Base-by-base conservation (phyloP, 2,797 vertebrate species). In the Atherinosoma microstoma region DNA sequence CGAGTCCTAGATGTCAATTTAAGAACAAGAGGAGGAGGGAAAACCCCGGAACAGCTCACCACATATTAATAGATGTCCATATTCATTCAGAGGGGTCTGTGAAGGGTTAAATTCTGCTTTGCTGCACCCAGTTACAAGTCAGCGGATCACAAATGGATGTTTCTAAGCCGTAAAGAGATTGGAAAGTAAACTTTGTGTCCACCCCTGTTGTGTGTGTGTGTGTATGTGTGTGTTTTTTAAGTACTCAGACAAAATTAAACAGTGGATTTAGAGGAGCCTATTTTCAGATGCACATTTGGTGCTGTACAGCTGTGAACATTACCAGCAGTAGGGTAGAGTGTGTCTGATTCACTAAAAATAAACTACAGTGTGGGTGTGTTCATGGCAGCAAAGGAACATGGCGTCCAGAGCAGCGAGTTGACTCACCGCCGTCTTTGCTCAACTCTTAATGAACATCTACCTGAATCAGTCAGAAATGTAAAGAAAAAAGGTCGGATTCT, bases 211-310 rank as follows among this genome's bases (percentile, higher is more conserved):
- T 35, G 6, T 35, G 34, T 35, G 34, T 35, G 4, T 40, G 13
- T 40, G 36, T 15, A 11, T 40, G 15, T 42, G 40, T 42, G 40
- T 42, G 38, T 6, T 5, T 45, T 45, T 45, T 45, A 45, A 45
- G 42, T 6, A 45, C 42, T 45, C 16, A 45, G 42, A 45, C 16
- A 45, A 32, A 60, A 35, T 32, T 36, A 29, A 47, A 32, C 4
- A 7, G 20, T 36, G 15, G 24, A 24, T 67, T 38, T 9, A 7
- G 4, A 29, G 13, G n/a, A n/a, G 29, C 3, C 30, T 70, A 70
- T 76, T 76, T 67, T 66, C 20, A 70, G 72, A 71, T n/a, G 29
- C 24, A 58, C 56, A 67, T 71, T 75, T 70, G 57, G 22, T 66
- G 29, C 49, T 35, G 2, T n/a, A 0, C 32, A 49, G 45, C 12